Conservation (phyloP, 2,797 vertebrate species). For the Arnoldichthys spilopterus region DNA sequence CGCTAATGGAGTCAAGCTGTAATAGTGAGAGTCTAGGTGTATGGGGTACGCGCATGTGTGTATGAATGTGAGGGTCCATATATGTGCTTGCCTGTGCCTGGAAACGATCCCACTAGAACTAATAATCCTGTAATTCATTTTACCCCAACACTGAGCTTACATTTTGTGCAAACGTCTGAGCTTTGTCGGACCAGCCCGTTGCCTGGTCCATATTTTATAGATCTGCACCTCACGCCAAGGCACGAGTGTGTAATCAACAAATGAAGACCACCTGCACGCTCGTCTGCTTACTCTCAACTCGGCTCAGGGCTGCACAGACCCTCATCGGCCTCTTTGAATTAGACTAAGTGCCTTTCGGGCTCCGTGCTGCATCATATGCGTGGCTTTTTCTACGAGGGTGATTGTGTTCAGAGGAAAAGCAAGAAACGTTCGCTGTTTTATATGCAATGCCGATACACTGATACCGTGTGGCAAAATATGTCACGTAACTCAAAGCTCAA, state of each 20-base stretch:
- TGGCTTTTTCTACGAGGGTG: neutral
- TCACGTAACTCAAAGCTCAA: neutral
- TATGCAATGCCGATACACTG: neutral
- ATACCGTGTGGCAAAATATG: neutral
- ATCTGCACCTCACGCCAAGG: slow-evolving; percentile 6
- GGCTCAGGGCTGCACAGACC: neutral
- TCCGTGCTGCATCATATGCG: neutral
- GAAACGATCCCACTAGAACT: neutral
- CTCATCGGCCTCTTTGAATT: slow-evolving; percentile 9
- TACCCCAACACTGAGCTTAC: slow-evolving; percentile 1
- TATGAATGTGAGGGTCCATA: neutral
- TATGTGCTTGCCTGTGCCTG: neutral
- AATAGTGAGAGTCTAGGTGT: neutral
- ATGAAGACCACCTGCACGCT: slow-evolving; percentile 42
- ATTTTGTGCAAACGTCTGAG: slow-evolving; percentile 20
- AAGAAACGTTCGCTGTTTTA: slow-evolving; percentile 6
- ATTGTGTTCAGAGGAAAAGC: slow-evolving; percentile 14
- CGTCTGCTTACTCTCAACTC: slow-evolving; percentile 31
- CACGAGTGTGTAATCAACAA: slow-evolving; percentile 40
- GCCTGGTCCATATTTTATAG: slow-evolving; percentile 34
- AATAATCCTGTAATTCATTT: slow-evolving; percentile 35
- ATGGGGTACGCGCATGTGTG: neutral
- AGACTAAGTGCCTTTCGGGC: neutral
- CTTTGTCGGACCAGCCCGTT: neutral
- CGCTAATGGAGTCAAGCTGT: neutral